These are phyloP conservation scores for Fregata magnificens DNA, from an alignment of 2,113 vertebrate species.

Conservation along the genomic window DNA sequence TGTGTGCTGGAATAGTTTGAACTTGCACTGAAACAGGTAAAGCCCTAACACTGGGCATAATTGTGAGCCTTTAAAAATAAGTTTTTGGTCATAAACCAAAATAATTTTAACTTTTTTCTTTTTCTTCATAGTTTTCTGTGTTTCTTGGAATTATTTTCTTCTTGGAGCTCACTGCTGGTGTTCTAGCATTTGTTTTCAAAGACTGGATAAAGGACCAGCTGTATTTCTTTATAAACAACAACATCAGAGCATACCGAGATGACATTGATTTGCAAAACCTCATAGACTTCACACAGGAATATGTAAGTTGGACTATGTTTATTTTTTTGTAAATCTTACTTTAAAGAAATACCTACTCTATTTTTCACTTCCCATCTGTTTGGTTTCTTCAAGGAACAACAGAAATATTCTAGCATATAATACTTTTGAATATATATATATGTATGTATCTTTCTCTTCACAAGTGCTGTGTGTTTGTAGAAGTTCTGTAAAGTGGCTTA, in stretches of 20 bases:
- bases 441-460: not conserved
- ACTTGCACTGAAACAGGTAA: not conserved
- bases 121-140: conserved; percentile 88
- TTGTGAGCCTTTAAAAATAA: not conserved
- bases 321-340: not conserved
- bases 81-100: not conserved
- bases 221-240: conserved; percentile 99
- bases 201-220: conserved; percentile 99
- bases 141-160: conserved; percentile 99
- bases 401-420: not conserved
- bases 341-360: not conserved
- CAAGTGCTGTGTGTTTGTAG: no score
- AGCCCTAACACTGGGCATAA: not conserved
- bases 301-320: conserved; percentile 79
- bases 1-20: not conserved
- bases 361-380: not conserved
- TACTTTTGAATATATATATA: not conserved
- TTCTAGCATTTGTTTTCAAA: conserved; percentile 98
- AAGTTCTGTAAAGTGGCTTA: not conserved
- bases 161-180: conserved; percentile 95
- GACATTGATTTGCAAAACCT: conserved; percentile 99
- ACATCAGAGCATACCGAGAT: conserved; percentile 95
- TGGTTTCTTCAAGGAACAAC: not conserved
- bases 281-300: conserved; percentile 99
- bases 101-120: not conserved